A percentile compares a stretch with the other conserved stretches of the same genome.
phyloP scores from a whole-genome alignment of 1,140 invertebrate genomes.

The Caerostris extrusa region DNA sequence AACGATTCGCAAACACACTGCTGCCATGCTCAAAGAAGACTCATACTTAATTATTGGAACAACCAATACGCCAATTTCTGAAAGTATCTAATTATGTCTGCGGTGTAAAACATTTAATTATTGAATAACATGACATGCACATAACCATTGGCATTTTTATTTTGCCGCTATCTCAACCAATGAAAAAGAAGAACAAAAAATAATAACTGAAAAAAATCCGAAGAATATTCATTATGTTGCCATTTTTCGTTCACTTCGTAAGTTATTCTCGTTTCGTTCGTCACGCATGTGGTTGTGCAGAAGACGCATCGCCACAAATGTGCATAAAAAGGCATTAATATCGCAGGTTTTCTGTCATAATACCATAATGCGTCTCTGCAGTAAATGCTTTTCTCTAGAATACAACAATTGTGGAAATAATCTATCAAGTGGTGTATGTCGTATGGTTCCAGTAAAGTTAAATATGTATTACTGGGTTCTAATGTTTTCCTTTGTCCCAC shows the following conservation, averaged over 20 bases:
- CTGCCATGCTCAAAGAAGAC: not conserved
- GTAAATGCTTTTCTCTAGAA: conserved; percentile 2
- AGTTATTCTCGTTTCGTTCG: conserved; percentile 11
- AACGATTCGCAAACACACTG: not conserved
- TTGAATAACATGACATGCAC: conserved; percentile 47
- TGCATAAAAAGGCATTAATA: conserved; percentile 28
- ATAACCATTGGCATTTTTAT: conserved; percentile 19
- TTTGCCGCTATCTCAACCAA: not conserved
- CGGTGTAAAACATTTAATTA: conserved; percentile 18
- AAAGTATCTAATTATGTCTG: not conserved
- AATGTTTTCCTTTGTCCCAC: no score
- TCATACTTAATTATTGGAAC: not conserved
- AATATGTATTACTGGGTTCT: no score
- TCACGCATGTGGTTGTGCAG: not conserved
- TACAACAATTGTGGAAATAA: not conserved
- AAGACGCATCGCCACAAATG: not conserved
- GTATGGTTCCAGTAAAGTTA: not conserved
- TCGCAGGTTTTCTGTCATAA: not conserved
- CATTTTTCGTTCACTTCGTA: not conserved
- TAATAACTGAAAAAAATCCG: not conserved
- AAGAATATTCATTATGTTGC: conserved; percentile 20
- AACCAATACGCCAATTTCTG: not conserved
- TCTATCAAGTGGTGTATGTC: not conserved
- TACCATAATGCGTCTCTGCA: not conserved
- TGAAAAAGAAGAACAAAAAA: not conserved